Evolutionary conservation across 2,888 invertebrate species (phyloP).

Genomic region (Meganola albula): DNA sequence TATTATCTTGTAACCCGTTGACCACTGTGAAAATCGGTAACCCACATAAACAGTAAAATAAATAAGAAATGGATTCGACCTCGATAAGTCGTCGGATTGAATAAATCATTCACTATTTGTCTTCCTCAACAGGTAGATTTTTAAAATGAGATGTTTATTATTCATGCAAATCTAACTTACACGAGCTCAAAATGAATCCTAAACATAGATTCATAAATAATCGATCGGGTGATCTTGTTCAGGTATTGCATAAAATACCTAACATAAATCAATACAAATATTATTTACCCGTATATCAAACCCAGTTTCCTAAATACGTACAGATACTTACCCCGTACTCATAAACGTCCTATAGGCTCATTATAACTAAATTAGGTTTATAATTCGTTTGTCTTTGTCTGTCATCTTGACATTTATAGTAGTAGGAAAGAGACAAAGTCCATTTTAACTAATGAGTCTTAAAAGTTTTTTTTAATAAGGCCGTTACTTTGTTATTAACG

Average conservation of each 20-base stretch:
- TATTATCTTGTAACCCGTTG: slow-evolving; percentile 39
- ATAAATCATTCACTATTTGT: slow-evolving; percentile 66
- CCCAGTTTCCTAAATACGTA: too few species aligned
- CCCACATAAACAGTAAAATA: slow-evolving; percentile 52
- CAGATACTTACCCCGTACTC: too few species aligned
- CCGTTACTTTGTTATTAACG: too few species aligned
- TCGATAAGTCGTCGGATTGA: slow-evolving; percentile 54
- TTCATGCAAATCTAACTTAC: slow-evolving; percentile 70
- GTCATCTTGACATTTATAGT: too few species aligned
- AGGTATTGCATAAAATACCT: slow-evolving; percentile 42
- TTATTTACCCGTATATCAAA: slow-evolving; percentile 8
- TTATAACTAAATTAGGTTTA: too few species aligned
- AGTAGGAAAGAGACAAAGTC: too few species aligned
- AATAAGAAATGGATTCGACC: slow-evolving; percentile 50
- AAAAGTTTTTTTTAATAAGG: too few species aligned
- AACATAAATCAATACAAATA: slow-evolving; percentile 20
- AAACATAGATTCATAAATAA: slow-evolving; percentile 67
- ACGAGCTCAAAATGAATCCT: slow-evolving; percentile 70
- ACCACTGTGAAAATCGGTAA: slow-evolving; percentile 49
- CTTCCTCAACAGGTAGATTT: slow-evolving; percentile 68
- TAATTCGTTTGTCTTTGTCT: too few species aligned
- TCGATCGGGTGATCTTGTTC: slow-evolving; percentile 39
- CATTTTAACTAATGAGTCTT: too few species aligned
- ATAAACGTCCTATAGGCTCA: too few species aligned
- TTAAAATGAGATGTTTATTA: slow-evolving; percentile 66